Evolutionary conservation across 2,888 invertebrate species (phyloP).

Genomic region (Watsonalla cultraria): DNA sequence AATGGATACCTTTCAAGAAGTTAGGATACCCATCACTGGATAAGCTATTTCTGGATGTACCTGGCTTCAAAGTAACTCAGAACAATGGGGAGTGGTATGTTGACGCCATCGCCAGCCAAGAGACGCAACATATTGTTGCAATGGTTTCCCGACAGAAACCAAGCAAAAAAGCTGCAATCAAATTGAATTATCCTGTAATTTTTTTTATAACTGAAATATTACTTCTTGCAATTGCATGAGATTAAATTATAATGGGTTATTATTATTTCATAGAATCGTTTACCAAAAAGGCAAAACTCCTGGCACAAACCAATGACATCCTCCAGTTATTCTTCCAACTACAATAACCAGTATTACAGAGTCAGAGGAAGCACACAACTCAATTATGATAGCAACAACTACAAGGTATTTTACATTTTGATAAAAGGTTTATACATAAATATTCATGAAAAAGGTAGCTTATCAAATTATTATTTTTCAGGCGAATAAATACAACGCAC

Average conservation of each 20-base stretch:
- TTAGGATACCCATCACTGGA: slow-evolving; percentile 80
- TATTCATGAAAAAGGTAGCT: slow-evolving; percentile 12
- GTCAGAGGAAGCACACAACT: slow-evolving; percentile 43
- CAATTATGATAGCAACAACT: slow-evolving; percentile 47
- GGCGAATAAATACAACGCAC: slow-evolving; percentile 20
- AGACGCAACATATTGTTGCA: slow-evolving; percentile 79
- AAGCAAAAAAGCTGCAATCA: slow-evolving; percentile 54
- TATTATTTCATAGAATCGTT: slow-evolving; percentile 52
- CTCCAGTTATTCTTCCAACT: slow-evolving; percentile 46
- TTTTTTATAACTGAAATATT: slow-evolving; percentile 7
- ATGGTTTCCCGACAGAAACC: slow-evolving; percentile 71
- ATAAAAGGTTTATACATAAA: slow-evolving; percentile 21
- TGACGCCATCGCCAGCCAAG: slow-evolving; percentile 77
- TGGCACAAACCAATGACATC: slow-evolving; percentile 60
- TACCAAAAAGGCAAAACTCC: slow-evolving; percentile 65
- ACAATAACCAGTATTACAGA: slow-evolving; percentile 61
- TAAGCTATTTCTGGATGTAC: slow-evolving; percentile 78
- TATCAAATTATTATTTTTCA: not conserved
- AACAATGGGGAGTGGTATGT: slow-evolving; percentile 76
- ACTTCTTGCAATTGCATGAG: not conserved
- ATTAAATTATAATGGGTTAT: not conserved
- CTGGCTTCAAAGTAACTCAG: slow-evolving; percentile 76
- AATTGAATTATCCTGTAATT: slow-evolving; percentile 43
- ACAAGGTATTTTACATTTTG: slow-evolving; percentile 36
- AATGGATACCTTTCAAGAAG: slow-evolving; percentile 79